These are phyloP conservation scores for Mus minutoides DNA, from an alignment of 2,797 vertebrate species.

Conservation along the genomic window DNA sequence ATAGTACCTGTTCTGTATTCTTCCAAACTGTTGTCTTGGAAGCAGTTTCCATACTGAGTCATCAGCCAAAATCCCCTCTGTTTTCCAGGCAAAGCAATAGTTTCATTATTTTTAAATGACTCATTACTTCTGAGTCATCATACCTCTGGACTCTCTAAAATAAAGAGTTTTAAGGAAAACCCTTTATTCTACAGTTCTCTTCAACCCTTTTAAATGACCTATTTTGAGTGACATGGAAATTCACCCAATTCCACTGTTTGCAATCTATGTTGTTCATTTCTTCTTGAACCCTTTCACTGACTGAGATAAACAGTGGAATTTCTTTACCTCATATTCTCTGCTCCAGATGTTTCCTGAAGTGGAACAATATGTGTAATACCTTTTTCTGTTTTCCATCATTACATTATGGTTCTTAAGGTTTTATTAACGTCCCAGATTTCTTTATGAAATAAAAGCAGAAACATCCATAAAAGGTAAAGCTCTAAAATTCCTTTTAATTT, in stretches of 20 bases:
- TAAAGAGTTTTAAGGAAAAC: constrained; percentile 53
- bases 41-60: constrained; percentile 77
- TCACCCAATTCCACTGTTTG: not conserved
- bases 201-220: constrained; percentile 21
- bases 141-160: constrained; percentile 60
- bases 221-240: constrained; percentile 15
- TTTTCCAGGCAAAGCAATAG: constrained; percentile 76
- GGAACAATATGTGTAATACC: constrained; percentile 42
- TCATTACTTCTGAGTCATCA: constrained; percentile 79
- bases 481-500: constrained; percentile 33
- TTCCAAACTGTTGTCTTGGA: constrained; percentile 65
- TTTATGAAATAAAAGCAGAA: constrained; percentile 66
- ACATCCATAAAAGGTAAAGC: constrained; percentile 27
- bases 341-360: constrained; percentile 78
- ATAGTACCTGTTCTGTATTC: constrained; percentile 51
- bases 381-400: constrained; percentile 62
- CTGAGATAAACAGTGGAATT: constrained; percentile 60
- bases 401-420: constrained; percentile 45
- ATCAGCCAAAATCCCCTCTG: constrained; percentile 53
- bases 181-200: constrained; percentile 38
- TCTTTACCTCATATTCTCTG: constrained; percentile 70
- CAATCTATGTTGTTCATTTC: constrained; percentile 58
- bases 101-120: constrained; percentile 78
- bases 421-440: constrained; percentile 58
- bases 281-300: constrained; percentile 60